A percentile compares a stretch with the other conserved stretches of the same genome.
These are phyloP conservation scores for Eurosta solidaginis DNA, from an alignment of 1,140 invertebrate species.

Conservation along the genomic window DNA sequence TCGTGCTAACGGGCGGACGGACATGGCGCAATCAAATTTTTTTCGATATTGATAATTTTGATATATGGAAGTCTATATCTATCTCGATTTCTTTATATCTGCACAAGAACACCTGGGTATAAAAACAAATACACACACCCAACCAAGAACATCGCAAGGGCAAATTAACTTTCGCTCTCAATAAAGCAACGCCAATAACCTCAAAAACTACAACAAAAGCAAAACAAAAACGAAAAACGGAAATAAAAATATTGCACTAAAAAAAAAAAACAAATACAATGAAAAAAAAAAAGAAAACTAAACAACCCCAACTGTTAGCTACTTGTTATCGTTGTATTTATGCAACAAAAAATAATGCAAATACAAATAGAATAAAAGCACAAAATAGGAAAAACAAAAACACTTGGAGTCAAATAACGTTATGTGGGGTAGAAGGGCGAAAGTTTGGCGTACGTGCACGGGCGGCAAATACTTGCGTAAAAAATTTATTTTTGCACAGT, in stretches of 20 bases:
- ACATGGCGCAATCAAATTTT: no score
- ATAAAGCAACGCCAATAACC: neutral
- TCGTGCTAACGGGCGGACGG: no score
- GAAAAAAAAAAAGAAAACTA: no score
- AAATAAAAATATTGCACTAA: no score
- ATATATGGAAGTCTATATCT: no score
- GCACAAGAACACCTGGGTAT: neutral
- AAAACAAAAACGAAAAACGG: neutral
- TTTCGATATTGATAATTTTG: no score
- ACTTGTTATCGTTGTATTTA: neutral
- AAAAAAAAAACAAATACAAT: no score
- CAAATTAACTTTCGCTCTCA: neutral
- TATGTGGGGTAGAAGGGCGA: no score
- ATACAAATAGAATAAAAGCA: neutral
- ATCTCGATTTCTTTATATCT: no score
- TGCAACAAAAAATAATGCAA: neutral
- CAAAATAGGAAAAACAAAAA: neutral
- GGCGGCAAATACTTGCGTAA: neutral
- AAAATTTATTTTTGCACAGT: neutral
- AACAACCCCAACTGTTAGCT: neutral
- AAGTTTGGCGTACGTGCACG: neutral
- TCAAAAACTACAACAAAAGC: neutral
- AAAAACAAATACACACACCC: neutral
- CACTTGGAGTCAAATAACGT: neutral
- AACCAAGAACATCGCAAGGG: no score